Conservation (phyloP, 2,888 invertebrate genomes). For the Neocrepidodera transversa region DNA sequence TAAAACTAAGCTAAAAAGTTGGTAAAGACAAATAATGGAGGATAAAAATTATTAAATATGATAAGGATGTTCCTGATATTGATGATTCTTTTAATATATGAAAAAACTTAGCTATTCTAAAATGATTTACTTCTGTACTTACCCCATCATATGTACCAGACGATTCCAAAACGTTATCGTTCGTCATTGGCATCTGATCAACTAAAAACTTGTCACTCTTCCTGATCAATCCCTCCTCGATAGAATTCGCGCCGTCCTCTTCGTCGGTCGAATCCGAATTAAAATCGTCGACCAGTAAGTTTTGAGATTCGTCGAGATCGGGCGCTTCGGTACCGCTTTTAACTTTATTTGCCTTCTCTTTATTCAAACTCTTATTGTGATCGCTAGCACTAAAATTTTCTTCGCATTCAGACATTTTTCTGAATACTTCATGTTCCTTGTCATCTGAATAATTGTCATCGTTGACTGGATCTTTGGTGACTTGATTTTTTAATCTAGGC, state of each 20-base stretch:
- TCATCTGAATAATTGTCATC: slow-evolving; percentile 26
- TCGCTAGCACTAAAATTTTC: slow-evolving; percentile 42
- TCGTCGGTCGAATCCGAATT: not conserved
- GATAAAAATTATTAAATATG: too few relatives aligned
- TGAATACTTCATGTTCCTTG: slow-evolving; percentile 20
- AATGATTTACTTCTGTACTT: too few relatives aligned
- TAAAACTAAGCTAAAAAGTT: too few relatives aligned
- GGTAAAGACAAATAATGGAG: too few relatives aligned
- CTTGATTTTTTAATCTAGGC: slow-evolving; percentile 29
- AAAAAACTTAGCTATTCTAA: too few relatives aligned
- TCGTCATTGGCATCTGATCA: not conserved
- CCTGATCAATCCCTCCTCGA: not conserved
- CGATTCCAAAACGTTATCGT: not conserved
- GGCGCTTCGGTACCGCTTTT: slow-evolving; percentile 8
- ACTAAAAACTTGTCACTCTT: slow-evolving; percentile 16
- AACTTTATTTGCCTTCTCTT: not conserved
- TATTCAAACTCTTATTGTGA: not conserved
- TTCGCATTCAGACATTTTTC: slow-evolving; percentile 39
- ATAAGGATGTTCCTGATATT: too few relatives aligned
- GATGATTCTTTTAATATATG: too few relatives aligned
- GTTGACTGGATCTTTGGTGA: slow-evolving; percentile 11
- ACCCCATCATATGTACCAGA: not conserved
- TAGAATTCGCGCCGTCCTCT: not conserved
- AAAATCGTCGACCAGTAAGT: not conserved
- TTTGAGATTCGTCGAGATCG: slow-evolving; percentile 16